Base-by-base conservation (phyloP, 2,113 vertebrate genomes). In the Asarcornis scutulata region DNA sequence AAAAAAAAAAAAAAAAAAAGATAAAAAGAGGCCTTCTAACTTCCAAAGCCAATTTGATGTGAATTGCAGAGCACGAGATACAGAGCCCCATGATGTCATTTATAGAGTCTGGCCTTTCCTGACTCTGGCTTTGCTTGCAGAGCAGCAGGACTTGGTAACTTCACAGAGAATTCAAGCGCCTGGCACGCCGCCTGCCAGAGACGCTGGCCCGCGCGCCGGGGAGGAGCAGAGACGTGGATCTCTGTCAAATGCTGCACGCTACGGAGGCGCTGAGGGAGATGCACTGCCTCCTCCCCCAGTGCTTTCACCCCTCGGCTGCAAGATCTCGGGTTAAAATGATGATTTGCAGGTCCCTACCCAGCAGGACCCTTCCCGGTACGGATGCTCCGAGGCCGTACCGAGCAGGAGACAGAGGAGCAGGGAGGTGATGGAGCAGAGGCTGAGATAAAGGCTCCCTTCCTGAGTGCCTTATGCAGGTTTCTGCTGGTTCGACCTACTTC, bases 261-360 rank as follows among this genome's bases (percentile, higher is more conserved):
- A 3, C 3, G 5, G 27, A 23, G 46, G 17, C 9, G 2, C 9
- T 4, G 12, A 38, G 53, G 69, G 52, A 60, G 58, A 46, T 2
- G 56, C 12, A 1, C 5, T 4, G 1, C 7, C 38, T 53, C 36
- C 21, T 56, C 44, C 44, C 73, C 3, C 1, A 2, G 32, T 3
- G 4, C 75, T 26, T 66, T 21, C 10, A 8, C 50, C 10, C 22
- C 15, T 32, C 7, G 60, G 2, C 2, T 32, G 17, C 23, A 4
- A 7, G 31, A 7, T 2, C n/a, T 17, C 5, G 1, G 31, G 22
- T 3, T 7, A 0, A 4, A 20, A 21, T 1, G 64, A 27, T 13
- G 10, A 31, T 11, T 7, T 22, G 50, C n/a, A 3, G 50, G 10
- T n/a, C 32, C 17, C 56, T 58, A 31, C 56, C 56, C 32, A n/a